These are phyloP conservation scores for Drosophila erecta DNA, from an alignment of 1,140 invertebrate species.

Conservation along the genomic window DNA sequence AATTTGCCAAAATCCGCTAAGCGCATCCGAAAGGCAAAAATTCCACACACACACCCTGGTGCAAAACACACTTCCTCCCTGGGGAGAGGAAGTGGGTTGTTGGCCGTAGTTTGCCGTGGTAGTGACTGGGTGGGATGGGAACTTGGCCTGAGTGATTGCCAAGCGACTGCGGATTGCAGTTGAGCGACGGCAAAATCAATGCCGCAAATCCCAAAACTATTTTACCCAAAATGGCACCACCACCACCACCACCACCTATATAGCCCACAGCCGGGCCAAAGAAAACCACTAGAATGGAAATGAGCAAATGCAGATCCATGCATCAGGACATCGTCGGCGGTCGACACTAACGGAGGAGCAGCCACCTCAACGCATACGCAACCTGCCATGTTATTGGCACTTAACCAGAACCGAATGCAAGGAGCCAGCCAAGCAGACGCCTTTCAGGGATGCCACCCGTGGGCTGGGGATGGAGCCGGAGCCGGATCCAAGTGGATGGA, in stretches of 20 bases:
- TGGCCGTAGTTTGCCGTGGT: not conserved
- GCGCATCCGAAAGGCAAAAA: conserved; percentile 46
- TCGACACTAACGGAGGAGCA: conserved; percentile 30
- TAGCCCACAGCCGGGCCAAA: not conserved
- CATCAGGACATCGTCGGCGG: conserved; percentile 42
- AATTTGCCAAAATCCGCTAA: conserved; percentile 64
- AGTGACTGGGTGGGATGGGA: conserved; percentile 6
- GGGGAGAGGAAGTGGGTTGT: not conserved
- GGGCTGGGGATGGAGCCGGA: conserved; percentile 17
- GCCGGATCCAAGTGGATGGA: conserved; percentile 4
- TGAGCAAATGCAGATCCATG: conserved; percentile 65
- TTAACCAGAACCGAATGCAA: conserved; percentile 72
- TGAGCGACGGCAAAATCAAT: conserved; percentile 78
- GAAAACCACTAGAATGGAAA: conserved; percentile 71
- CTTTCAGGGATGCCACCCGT: conserved; percentile 37
- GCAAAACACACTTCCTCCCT: conserved; percentile 12
- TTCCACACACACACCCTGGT: conserved; percentile 10
- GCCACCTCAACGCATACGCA: conserved; percentile 58
- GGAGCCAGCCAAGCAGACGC: conserved; percentile 63
- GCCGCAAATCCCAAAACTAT: conserved; percentile 81
- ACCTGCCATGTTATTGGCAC: conserved; percentile 80
- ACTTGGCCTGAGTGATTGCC: conserved; percentile 66
- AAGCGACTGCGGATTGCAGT: conserved; percentile 52
- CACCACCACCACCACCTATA: not conserved
- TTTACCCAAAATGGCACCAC: conserved; percentile 58